phyloP scores from a whole-genome alignment of 1,140 invertebrate species.

The Eubasilissa regina region DNA sequence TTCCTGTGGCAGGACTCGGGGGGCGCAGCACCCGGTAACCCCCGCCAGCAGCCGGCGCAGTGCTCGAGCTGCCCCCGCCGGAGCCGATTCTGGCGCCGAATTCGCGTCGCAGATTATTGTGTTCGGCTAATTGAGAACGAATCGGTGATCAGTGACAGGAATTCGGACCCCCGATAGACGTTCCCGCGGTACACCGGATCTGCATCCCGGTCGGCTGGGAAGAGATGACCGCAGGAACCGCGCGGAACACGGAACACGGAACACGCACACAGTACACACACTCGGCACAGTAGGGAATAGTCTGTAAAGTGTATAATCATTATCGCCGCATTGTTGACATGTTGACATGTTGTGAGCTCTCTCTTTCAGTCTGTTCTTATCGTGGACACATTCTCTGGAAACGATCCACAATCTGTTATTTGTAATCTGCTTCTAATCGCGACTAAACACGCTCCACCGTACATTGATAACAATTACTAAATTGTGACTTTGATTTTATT shows the following conservation, averaged over 20 bases:
- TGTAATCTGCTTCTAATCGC: too few relatives aligned
- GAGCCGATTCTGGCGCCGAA: background rate
- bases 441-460: too few relatives aligned
- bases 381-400: too few relatives aligned
- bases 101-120: background rate
- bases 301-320: too few relatives aligned
- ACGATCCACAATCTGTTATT: too few relatives aligned
- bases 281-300: too few relatives aligned
- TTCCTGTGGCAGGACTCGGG: slow-evolving; percentile 24
- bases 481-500: too few relatives aligned
- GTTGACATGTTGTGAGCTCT: slow-evolving; percentile 26
- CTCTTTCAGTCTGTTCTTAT: too few relatives aligned
- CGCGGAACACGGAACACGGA: too few relatives aligned
- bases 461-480: too few relatives aligned
- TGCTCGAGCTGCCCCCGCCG: background rate
- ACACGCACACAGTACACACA: too few relatives aligned
- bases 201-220: background rate
- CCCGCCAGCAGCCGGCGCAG: background rate
- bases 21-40: slow-evolving; percentile 1
- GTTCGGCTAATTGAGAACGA: background rate
- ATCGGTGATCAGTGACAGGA: too few relatives aligned
- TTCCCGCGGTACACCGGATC: background rate
- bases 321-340: background rate
- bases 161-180: background rate
- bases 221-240: background rate